A percentile compares a stretch with the other conserved stretches of the same genome.
phyloP scores from a whole-genome alignment of 2,113 vertebrate genomes.

The Fregetta grallaria region DNA sequence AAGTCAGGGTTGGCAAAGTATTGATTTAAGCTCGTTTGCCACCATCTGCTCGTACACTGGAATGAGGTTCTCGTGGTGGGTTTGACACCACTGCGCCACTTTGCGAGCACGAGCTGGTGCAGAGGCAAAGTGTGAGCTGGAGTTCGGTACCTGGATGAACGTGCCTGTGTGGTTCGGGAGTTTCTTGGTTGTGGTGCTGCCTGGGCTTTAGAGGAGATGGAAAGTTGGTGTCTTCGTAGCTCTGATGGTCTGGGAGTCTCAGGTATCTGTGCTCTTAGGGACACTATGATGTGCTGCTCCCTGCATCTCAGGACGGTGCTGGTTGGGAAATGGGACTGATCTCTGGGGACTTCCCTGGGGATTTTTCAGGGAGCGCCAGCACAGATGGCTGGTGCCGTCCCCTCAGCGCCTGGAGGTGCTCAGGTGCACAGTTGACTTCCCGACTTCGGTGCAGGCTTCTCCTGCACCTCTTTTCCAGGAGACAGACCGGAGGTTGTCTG shows the following conservation, averaged over 20 bases:
- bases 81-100: background rate
- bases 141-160: background rate
- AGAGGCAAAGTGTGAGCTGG: background rate
- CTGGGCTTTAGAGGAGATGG: background rate
- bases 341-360: background rate
- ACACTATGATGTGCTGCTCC: accelerated
- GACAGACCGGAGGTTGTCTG: background rate
- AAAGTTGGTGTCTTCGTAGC: background rate
- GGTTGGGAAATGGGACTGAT: background rate
- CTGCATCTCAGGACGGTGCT: accelerated
- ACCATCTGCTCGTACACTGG: background rate
- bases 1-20: background rate
- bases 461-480: background rate
- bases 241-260: background rate
- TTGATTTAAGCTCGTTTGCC: background rate
- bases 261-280: background rate
- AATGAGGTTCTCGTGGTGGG: background rate
- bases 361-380: background rate
- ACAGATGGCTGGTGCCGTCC: background rate
- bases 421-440: background rate
- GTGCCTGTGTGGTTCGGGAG: background rate
- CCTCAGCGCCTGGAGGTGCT: background rate
- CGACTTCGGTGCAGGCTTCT: background rate
- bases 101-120: background rate
- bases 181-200: background rate